Percentiles rank a stretch among this genome's conserved stretches.
Conservation (phyloP, 1,140 invertebrate species). For the Antheraea pernyi region DNA sequence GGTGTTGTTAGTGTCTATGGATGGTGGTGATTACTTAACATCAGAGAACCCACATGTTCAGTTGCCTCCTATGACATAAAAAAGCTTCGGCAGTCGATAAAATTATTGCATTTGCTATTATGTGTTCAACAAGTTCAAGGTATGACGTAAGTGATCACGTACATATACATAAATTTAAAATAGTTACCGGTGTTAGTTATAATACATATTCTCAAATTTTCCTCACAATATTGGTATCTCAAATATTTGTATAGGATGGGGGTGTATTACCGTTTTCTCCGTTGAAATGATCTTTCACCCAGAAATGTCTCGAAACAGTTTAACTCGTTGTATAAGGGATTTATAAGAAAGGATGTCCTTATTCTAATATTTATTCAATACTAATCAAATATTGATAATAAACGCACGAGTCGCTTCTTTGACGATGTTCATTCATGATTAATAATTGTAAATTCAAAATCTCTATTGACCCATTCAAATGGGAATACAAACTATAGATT, state of each 20-base stretch:
- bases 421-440: not conserved
- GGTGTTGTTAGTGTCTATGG: too few relatives aligned
- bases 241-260: constrained; percentile 57
- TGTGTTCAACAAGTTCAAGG: too few relatives aligned
- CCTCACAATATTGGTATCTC: constrained; percentile 35
- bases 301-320: constrained; percentile 1
- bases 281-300: not conserved
- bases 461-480: too few relatives aligned
- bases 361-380: not conserved
- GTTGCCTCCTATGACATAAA: too few relatives aligned
- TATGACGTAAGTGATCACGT: too few relatives aligned
- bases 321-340: not conserved
- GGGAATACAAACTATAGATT: too few relatives aligned
- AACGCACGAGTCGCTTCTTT: not conserved
- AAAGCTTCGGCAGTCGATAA: too few relatives aligned
- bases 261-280: constrained; percentile 15
- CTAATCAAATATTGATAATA: not conserved
- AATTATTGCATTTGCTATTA: too few relatives aligned
- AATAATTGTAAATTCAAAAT: too few relatives aligned
- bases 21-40: too few relatives aligned
- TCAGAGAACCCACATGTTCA: too few relatives aligned
- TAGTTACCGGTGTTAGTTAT: constrained; percentile 4
- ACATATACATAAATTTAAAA: constrained; percentile 3
- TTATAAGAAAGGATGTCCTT: not conserved
- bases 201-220: constrained; percentile 34